Conservation (phyloP, 1,140 invertebrate species). For the Nymphalis io region DNA sequence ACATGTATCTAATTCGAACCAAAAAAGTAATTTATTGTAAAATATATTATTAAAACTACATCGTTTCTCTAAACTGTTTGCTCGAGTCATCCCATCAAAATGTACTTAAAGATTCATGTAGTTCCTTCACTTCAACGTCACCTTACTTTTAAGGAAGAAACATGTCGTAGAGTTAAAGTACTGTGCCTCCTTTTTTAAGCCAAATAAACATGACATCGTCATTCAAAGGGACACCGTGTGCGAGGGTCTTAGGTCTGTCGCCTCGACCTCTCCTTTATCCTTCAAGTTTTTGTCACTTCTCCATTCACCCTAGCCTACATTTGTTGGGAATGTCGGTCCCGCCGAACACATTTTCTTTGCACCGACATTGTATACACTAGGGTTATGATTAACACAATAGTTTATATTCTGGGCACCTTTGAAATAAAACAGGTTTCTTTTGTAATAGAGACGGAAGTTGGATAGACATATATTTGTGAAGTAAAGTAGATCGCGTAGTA, state of each 20-base stretch:
- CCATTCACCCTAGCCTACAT: constrained; percentile 58
- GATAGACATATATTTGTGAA: constrained; percentile 17
- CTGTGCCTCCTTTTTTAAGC: constrained; percentile 59
- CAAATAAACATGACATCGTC: constrained; percentile 76
- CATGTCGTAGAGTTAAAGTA: constrained; percentile 52
- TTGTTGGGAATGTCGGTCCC: constrained; percentile 56
- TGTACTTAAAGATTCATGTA: constrained; percentile 34
- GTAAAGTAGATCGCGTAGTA: constrained; percentile 25
- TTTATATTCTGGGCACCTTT: constrained; percentile 34
- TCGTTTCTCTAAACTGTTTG: constrained; percentile 15
- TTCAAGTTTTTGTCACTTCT: constrained; percentile 65
- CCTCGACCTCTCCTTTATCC: constrained; percentile 66
- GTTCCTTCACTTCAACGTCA: constrained; percentile 28
- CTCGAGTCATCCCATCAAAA: constrained; percentile 38
- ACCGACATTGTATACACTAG: constrained; percentile 49
- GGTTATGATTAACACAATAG: constrained; percentile 52
- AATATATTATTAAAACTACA: too few relatives aligned
- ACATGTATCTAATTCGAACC: too few relatives aligned
- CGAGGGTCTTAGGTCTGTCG: constrained; percentile 55
- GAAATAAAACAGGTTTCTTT: constrained; percentile 23
- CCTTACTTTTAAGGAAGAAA: constrained; percentile 36
- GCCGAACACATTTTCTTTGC: constrained; percentile 57
- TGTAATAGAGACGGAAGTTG: background rate
- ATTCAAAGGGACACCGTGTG: constrained; percentile 58
- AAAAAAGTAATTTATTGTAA: too few relatives aligned